A percentile compares a stretch with the other conserved stretches of the same genome.
phyloP scores from a whole-genome alignment of 1,140 invertebrate genomes.

The Drosophila novamexicana region DNA sequence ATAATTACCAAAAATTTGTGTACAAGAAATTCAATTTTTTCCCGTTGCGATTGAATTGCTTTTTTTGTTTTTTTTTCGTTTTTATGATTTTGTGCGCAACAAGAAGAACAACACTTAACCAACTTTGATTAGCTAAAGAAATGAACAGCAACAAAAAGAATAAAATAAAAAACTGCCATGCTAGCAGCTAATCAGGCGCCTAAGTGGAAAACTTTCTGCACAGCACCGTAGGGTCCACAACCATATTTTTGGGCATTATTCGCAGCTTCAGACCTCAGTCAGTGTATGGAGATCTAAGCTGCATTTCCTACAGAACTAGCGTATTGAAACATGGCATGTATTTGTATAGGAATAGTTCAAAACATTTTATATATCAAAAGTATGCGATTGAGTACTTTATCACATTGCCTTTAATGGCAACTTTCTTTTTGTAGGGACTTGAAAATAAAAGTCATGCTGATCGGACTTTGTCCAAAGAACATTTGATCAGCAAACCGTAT shows the following conservation, averaged over 20 bases:
- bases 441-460: no score
- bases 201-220: constrained; percentile 30
- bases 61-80: constrained; percentile 3
- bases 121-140: constrained; percentile 40
- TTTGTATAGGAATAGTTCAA: no score
- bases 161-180: constrained; percentile 17
- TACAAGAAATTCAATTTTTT: constrained; percentile 9
- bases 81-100: background rate
- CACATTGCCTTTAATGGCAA: no score
- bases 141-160: background rate
- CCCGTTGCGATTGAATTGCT: background rate
- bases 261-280: no score
- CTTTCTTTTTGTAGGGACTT: no score
- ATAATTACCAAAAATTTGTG: background rate
- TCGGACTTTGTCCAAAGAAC: no score
- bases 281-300: no score
- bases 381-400: no score
- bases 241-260: background rate
- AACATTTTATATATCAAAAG: no score
- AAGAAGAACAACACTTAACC: constrained; percentile 10
- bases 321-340: no score
- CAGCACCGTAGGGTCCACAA: background rate
- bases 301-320: no score
- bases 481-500: no score
- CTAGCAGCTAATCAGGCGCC: constrained; percentile 34